phyloP scores from a whole-genome alignment of 2,888 invertebrate species.

The Chalcis sispes region DNA sequence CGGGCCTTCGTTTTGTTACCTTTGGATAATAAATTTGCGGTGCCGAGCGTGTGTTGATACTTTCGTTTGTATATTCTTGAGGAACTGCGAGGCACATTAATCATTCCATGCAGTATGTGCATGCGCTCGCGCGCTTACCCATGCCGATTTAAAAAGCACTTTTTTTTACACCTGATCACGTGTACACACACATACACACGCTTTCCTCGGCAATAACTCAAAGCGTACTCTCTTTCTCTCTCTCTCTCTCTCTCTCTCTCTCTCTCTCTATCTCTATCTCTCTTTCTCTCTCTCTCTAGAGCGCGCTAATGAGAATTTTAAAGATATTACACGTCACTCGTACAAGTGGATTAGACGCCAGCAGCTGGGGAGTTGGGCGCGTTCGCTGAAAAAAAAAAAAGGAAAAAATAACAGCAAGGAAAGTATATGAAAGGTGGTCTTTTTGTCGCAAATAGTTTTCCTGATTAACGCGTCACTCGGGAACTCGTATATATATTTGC shows the following conservation, averaged over 20 bases:
- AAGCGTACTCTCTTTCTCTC: background rate
- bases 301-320: conserved; percentile 11
- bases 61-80: conserved; percentile 4
- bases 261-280: too few relatives aligned
- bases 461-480: conserved; percentile 44
- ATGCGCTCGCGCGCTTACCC: background rate
- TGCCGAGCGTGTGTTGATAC: conserved; percentile 19
- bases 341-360: too few relatives aligned
- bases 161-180: too few relatives aligned
- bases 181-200: too few relatives aligned
- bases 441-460: conserved; percentile 32
- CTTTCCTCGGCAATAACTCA: too few relatives aligned
- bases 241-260: too few relatives aligned
- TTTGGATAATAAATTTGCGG: conserved; percentile 32
- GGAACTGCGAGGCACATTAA: background rate
- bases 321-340: background rate
- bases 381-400: too few relatives aligned
- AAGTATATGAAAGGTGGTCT: background rate
- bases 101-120: background rate
- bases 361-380: too few relatives aligned
- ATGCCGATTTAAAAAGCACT: background rate
- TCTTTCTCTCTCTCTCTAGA: too few relatives aligned
- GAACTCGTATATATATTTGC: too few relatives aligned
- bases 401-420: background rate
- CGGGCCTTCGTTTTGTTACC: background rate